Base-by-base conservation (phyloP, 2,797 vertebrate genomes). In the Ctenosaura bakeri region DNA sequence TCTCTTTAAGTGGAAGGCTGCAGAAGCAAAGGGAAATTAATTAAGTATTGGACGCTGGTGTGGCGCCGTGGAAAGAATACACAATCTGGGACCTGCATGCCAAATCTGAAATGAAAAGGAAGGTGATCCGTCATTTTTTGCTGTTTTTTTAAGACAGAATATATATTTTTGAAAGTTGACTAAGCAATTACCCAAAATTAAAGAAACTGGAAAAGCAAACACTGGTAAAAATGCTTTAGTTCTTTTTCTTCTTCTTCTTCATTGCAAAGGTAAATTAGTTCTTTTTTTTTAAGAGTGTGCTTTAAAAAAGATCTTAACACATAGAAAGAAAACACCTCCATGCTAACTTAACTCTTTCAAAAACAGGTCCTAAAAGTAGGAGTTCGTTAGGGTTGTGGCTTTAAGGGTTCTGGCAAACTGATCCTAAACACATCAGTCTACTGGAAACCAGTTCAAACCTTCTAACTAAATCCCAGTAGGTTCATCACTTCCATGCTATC, bases 81-180 rank as follows among this genome's bases (percentile, higher is more conserved):
- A 97, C 96, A 97, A 97, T 97, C 97, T 97, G 95, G 95, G 97
- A 96, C 97, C 96, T 52, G 69, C 92, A 87, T 94, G 97, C 98
- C 98, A 98, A 96, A 95, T 96, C 96, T 90, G 89, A 97, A 96
- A 97, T 97, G 97, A 97, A 96, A 95, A 93, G 96, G 93, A 93
- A 95, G 97, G 97, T 95, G 97, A 98, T 98, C 97, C 94, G 97
- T 98, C 98, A 98, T 97, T 97, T 98, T 98, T 96, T 95, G 95
- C 96, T 97, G 96, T 97, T 96, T 97, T 98, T 98, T 95, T 89
- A 96, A 98, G 98, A 97, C 98, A 97, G 97, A 97, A 98, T 98
- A 97, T 98, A 97, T 97, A 97, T 97, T 98, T 98, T 97, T 97
- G 97, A 96, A 96, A 96, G 96, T 95, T 93, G 95, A 96, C 95